Evolutionary conservation across 2,113 vertebrate genomes (phyloP).

Genomic region (Lucifuga dentata): DNA sequence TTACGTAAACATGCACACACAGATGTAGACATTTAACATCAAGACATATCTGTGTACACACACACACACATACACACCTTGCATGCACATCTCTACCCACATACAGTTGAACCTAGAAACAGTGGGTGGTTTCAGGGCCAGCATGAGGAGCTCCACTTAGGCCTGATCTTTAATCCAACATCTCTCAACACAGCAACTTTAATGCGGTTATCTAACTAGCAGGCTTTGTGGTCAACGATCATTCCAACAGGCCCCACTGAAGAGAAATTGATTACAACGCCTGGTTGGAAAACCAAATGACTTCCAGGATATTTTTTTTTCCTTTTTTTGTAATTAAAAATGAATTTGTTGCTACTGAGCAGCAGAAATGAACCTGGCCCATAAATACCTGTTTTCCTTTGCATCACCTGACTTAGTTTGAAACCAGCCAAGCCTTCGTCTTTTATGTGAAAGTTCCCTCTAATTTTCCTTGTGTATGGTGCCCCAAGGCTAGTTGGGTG

Average conservation of each 20-base stretch:
- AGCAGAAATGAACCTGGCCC: constrained; percentile 48
- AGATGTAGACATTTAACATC: constrained; percentile 25
- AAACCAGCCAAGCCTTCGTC: constrained; percentile 71
- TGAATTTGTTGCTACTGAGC: constrained; percentile 57
- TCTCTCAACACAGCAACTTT: constrained; percentile 58
- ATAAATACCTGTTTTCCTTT: constrained; percentile 77
- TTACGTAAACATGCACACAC: constrained; percentile 5
- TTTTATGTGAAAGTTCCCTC: constrained; percentile 82
- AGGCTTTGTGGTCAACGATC: constrained; percentile 61
- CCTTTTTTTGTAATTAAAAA: constrained; percentile 70
- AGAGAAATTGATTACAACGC: constrained; percentile 72
- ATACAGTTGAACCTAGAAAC: constrained; percentile 51
- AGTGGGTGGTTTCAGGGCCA: constrained; percentile 68
- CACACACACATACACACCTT: constrained; percentile 64
- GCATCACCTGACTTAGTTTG: constrained; percentile 78
- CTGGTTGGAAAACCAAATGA: constrained; percentile 63
- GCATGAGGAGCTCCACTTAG: constrained; percentile 45
- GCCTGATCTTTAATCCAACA: constrained; percentile 74
- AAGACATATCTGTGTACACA: constrained; percentile 44
- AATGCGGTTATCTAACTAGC: constrained; percentile 74
- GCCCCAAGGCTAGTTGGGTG: constrained; percentile 60
- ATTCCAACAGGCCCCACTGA: constrained; percentile 57
- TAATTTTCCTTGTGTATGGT: constrained; percentile 76
- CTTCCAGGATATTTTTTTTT: constrained; percentile 65
- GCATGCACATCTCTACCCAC: constrained; percentile 60